These are phyloP conservation scores for Oreortyx pictus DNA, from an alignment of 2,797 vertebrate genomes.

Conservation along the genomic window DNA sequence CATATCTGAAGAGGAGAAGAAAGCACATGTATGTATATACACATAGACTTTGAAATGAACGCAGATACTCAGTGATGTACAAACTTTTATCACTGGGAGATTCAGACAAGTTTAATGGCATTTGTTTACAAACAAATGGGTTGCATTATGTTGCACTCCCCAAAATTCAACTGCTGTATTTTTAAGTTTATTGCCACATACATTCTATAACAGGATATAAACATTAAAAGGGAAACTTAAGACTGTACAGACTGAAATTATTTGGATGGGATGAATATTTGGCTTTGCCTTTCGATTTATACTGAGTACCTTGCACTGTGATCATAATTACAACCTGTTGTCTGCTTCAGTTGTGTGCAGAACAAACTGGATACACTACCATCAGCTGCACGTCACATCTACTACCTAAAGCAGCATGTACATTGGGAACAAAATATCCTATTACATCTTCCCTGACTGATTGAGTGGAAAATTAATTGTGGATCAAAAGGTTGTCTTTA, in stretches of 20 bases:
- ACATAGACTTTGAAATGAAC: not conserved
- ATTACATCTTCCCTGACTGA: not conserved
- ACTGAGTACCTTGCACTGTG: not conserved
- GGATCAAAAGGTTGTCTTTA: slow-evolving; percentile 31
- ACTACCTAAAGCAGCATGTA: not conserved
- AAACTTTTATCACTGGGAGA: not conserved
- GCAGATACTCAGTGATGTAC: fast-evolving
- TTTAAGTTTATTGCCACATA: not conserved
- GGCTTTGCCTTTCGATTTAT: not conserved
- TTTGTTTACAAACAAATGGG: not conserved
- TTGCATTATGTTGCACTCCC: not conserved
- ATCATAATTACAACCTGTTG: not conserved
- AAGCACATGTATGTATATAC: no score
- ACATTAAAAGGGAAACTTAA: not conserved
- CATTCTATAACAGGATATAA: not conserved
- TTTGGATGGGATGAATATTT: not conserved
- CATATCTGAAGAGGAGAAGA: not conserved
- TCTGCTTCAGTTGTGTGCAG: not conserved
- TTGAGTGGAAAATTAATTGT: slow-evolving; percentile 19
- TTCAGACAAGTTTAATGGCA: not conserved
- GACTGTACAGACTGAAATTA: not conserved
- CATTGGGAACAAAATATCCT: not conserved
- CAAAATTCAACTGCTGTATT: not conserved
- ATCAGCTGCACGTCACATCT: not conserved
- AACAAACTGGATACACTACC: not conserved